Evolutionary conservation across 2,113 vertebrate genomes (phyloP), one percentile per base, ranked within the genome.

Genomic region (Spea multiplicata): DNA sequence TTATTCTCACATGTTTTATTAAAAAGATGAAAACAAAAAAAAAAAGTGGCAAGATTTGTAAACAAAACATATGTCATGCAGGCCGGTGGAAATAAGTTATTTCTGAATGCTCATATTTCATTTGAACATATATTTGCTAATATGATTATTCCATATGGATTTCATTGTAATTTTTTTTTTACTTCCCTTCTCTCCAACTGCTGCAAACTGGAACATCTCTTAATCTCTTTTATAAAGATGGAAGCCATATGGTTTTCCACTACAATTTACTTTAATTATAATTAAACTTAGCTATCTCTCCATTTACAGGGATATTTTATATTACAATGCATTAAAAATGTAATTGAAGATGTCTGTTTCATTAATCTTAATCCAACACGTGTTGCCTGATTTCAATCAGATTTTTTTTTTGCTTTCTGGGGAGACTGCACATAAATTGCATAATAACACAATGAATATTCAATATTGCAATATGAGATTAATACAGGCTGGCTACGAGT

Each of bases 211-310:
- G 61, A 73, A 73, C 77, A 73, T 73, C 69, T 53, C 76, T 47
- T 73, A 66, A 79, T 79, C 62, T 57, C 62, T 61, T 46, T 76
- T 57, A 55, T 44, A 48, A 79, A 79, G 30, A 79, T 79, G 70
- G 12, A 4, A 57, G 57, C 77, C 77, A 79, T 73, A 67, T 79
- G 77, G 62, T 72, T 44, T 65, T 59, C 57, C 45, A 44, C 8
- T 62, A 55, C 67, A 45, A 66, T 79, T 73, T 73, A 66, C 70
- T 79, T 57, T 66, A 79, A 67, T 79, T 79, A 77, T 66, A 77
- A 77, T 70, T 62, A 71, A 44, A 64, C 6, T 49, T 46, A 53
- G 44, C 45, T 57, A 79, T 73, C 77, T 79, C 50, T 65, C 12
- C 1, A 59, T 66, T 59, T 67, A 66, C 70, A 13, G 61, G 62